Evolutionary conservation across 1,140 invertebrate genomes (phyloP), one percentile per base, ranked within the genome.

Genomic region (Diachasma alloeum): DNA sequence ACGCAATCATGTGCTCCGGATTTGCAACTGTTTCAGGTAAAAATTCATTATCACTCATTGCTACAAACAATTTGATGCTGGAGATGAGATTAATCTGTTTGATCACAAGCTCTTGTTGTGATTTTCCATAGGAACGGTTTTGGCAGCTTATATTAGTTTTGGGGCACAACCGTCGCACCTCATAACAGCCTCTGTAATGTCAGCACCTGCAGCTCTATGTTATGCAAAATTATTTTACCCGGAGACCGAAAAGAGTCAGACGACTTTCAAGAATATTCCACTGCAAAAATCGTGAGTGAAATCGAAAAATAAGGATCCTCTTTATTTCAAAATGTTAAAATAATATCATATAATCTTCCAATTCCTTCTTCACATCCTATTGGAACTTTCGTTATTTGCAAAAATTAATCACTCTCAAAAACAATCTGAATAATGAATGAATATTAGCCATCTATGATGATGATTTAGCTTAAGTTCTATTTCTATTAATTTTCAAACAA

Each of bases 131-230:
- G 94, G 95, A 10, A 94, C 96, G 0, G 95, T 98, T 0, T 90
- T 99, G 81, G 97, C 96, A 0, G 96, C 97, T 0, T 99, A 98
- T 84, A 96, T 98, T 44, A 92, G 91, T 17, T 97, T 97, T 86
- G 97, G 97, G 1, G 96, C 97, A 5, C 92, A 95, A 76, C 92
- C 96, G 0, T 91, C 93, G 0, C 94, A 96, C 87, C 87, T 96
- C 19, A 93, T 99, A 66, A 96, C 96, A 0, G 97, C 98, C 0
- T 97, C 96, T 59, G 93, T 99, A 0, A 99, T 99, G 97, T 96
- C 97, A 0, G 97, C 97, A 0, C 97, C 98, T 0, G 96, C 96
- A 26, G 94, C 97, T 0, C 89, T 99, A 4, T 96, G 95, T 81
- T 95, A 93, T 76, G 93, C 96, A 0, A 99, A 99, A 88, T 89